phyloP scores from a whole-genome alignment of 2,888 invertebrate species.

The Odontocerum albicorne region DNA sequence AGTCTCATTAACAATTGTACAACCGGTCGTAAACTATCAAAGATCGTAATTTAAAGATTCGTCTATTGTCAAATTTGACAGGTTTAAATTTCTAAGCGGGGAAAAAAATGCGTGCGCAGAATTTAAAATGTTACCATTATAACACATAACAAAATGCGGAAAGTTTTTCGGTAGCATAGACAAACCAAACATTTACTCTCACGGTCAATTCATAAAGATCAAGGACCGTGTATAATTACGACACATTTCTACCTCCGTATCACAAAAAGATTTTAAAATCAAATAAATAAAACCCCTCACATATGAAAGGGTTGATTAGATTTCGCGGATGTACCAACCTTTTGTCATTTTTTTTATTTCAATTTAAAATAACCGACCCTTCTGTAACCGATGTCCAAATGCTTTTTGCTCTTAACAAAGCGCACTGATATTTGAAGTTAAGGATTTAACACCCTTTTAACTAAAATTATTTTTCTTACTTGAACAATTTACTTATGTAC shows the following conservation, averaged over 20 bases:
- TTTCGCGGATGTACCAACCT: conserved; percentile 25
- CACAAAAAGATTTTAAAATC: conserved; percentile 35
- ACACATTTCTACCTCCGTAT: conserved; percentile 30
- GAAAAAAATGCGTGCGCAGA: conserved; percentile 20
- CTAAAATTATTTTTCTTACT: too few relatives aligned
- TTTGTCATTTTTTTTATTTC: conserved; percentile 31
- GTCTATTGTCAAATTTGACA: conserved; percentile 30
- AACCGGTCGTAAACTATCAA: conserved; percentile 10
- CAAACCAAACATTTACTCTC: conserved; percentile 29
- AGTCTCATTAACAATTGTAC: conserved; percentile 24
- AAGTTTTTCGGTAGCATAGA: conserved; percentile 13
- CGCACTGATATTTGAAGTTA: too few relatives aligned
- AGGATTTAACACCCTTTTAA: too few relatives aligned
- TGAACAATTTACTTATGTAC: too few relatives aligned
- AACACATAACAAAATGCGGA: conserved; percentile 15
- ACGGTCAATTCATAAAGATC: conserved; percentile 35
- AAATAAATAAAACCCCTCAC: conserved; percentile 32
- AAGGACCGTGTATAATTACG: conserved; percentile 34
- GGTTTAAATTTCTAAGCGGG: conserved; percentile 14
- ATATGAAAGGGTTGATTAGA: conserved; percentile 30
- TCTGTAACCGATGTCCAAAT: conserved; percentile 28
- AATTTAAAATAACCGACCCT: conserved; percentile 24
- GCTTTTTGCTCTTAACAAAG: too few relatives aligned
- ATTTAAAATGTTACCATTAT: conserved; percentile 9
- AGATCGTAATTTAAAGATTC: conserved; percentile 32